These are phyloP conservation scores for Anguilla obscura DNA, from an alignment of 2,797 vertebrate genomes.

Conservation along the genomic window DNA sequence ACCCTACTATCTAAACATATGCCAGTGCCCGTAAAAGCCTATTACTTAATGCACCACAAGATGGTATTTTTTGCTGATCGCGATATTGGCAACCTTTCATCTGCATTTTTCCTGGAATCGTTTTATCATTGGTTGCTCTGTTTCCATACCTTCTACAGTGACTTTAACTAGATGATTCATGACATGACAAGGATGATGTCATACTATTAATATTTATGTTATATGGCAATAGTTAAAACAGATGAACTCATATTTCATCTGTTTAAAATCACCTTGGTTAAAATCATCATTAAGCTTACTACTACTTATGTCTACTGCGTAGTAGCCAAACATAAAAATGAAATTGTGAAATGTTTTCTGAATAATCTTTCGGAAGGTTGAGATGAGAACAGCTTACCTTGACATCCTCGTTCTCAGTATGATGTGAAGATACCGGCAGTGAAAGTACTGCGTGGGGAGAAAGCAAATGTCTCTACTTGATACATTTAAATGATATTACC, in stretches of 20 bases:
- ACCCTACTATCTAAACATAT: no score
- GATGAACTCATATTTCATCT: neutral
- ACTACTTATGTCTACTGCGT: neutral
- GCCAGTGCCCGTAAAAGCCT: no score
- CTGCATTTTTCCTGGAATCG: neutral
- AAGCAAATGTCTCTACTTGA: neutral
- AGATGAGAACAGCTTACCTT: conserved; percentile 24
- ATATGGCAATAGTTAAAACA: neutral
- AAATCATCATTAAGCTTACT: neutral
- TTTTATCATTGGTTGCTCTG: neutral
- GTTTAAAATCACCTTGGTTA: neutral
- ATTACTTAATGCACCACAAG: neutral
- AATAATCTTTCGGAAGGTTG: neutral
- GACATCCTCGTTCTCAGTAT: conserved; percentile 26
- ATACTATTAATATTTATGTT: neutral
- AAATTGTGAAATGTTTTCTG: neutral
- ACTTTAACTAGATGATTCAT: neutral
- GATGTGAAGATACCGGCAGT: conserved; percentile 15
- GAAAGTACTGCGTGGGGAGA: conserved; percentile 25
- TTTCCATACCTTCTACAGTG: neutral
- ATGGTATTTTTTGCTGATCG: neutral
- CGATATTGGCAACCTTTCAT: neutral
- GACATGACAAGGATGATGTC: neutral
- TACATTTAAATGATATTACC: neutral
- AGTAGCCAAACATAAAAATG: neutral